These are phyloP conservation scores for Epistrophe grossulariae DNA, from an alignment of 2,888 invertebrate genomes.

Conservation along the genomic window DNA sequence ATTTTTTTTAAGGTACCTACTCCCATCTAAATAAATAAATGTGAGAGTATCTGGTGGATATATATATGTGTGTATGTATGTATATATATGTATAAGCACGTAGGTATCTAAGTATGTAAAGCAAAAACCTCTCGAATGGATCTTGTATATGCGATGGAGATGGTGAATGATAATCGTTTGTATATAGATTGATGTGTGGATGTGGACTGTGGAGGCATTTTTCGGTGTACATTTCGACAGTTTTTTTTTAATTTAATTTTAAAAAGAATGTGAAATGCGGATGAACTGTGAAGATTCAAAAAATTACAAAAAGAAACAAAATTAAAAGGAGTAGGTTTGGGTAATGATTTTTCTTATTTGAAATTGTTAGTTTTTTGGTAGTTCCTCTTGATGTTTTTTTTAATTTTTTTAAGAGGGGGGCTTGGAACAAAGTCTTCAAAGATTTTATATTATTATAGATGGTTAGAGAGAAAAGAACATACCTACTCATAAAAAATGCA, in stretches of 20 bases:
- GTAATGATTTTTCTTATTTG: conserved; percentile 55
- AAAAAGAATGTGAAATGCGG: conserved; percentile 67
- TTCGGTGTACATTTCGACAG: conserved; percentile 59
- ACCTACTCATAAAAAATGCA: neutral
- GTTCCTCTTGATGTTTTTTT: conserved; percentile 22
- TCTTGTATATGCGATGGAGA: conserved; percentile 77
- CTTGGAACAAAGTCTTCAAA: conserved; percentile 31
- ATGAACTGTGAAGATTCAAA: conserved; percentile 49
- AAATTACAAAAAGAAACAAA: conserved; percentile 28
- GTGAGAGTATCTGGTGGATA: conserved; percentile 65
- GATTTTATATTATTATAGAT: neutral
- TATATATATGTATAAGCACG: conserved; percentile 41
- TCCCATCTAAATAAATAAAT: conserved; percentile 75
- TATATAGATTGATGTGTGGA: conserved; percentile 60
- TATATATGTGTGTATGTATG: conserved; percentile 33
- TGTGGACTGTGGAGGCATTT: conserved; percentile 68
- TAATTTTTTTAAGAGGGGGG: conserved; percentile 1
- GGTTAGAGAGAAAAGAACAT: neutral
- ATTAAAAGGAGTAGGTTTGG: conserved; percentile 23
- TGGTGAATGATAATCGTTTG: conserved; percentile 74
- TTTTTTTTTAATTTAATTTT: conserved; percentile 32
- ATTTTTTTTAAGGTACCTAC: conserved; percentile 64
- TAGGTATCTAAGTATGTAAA: conserved; percentile 21
- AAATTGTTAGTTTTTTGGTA: conserved; percentile 48
- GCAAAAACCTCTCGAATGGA: conserved; percentile 76